A percentile compares a stretch with the other conserved stretches of the same genome.
Evolutionary conservation across 2,113 vertebrate genomes (phyloP).

Genomic region (Galemys pyrenaicus): DNA sequence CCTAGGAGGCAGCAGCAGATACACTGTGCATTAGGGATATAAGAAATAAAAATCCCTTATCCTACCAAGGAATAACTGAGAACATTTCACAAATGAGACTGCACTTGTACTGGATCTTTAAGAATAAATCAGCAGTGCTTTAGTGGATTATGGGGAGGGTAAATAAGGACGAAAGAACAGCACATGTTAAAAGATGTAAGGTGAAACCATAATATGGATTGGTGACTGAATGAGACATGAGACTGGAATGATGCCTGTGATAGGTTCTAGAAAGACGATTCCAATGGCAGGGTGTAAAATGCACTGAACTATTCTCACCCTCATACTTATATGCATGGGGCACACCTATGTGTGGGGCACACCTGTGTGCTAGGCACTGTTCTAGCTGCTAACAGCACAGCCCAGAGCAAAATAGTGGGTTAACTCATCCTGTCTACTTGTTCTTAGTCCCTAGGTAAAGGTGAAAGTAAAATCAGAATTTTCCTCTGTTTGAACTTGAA

Average conservation of each 20-base stretch:
- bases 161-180: neutral
- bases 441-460: neutral
- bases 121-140: neutral
- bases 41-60: neutral
- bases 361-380: rapidly evolving
- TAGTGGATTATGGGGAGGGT: neutral
- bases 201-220: neutral
- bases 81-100: neutral
- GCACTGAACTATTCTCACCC: neutral
- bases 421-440: neutral
- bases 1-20: neutral
- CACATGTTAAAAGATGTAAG: neutral
- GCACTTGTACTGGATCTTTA: neutral
- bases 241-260: neutral
- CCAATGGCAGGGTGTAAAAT: neutral
- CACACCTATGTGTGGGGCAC: too few species aligned
- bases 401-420: neutral
- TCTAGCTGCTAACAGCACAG: neutral
- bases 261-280: neutral
- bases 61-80: neutral
- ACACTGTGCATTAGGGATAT: neutral
- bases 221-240: neutral
- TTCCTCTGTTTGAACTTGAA: constrained; percentile 36
- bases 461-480: neutral
- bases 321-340: neutral